Percentiles rank a stretch among this genome's conserved stretches.
These are phyloP conservation scores for Gymnorhina tibicen DNA, from an alignment of 2,113 vertebrate genomes.

Conservation along the genomic window DNA sequence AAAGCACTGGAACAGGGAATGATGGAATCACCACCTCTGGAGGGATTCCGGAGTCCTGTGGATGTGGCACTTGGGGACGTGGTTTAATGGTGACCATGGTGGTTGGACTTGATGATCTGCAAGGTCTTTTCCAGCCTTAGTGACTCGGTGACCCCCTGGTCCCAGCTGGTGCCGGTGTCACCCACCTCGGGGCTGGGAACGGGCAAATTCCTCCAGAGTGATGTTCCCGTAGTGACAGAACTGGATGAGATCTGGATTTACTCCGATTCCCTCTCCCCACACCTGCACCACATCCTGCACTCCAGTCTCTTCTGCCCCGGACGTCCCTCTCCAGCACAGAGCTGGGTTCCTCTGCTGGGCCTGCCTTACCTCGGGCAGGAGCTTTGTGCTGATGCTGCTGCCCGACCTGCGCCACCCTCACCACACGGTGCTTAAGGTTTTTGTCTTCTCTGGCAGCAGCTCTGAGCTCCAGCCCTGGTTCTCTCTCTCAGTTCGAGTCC, in stretches of 20 bases:
- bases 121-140: fast-evolving
- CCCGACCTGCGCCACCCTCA: not conserved
- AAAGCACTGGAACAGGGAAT: not conserved
- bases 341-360: not conserved
- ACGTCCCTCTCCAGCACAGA: fast-evolving
- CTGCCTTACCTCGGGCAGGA: fast-evolving
- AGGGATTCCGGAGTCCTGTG: not conserved
- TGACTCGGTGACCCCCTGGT: not conserved
- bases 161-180: not conserved
- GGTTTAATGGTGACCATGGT: not conserved
- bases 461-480: not conserved
- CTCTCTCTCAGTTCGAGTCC: not conserved
- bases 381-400: not conserved
- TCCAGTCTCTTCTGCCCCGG: not conserved
- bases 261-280: no score
- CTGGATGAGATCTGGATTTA: fast-evolving
- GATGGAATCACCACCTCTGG: not conserved
- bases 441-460: not conserved
- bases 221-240: fast-evolving
- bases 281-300: fast-evolving
- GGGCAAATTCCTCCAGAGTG: fast-evolving
- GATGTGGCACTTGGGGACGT: not conserved
- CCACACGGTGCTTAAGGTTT: not conserved
- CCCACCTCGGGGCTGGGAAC: not conserved
- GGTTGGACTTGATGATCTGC: not conserved